These are phyloP conservation scores for Linnaemya tessellans DNA, from an alignment of 2,888 invertebrate genomes.

Conservation along the genomic window DNA sequence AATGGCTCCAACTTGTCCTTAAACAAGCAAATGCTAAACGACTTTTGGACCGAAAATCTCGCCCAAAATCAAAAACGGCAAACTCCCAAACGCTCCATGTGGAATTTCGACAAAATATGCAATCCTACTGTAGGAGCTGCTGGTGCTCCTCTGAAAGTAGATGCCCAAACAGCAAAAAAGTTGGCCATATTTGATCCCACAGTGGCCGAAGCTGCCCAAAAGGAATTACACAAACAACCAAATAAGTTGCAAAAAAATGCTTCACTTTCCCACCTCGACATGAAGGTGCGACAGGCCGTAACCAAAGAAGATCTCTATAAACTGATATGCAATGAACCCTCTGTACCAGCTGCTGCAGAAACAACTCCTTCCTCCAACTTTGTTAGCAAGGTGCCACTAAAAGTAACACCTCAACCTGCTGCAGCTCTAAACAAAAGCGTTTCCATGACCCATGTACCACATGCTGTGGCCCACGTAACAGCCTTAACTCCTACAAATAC, in stretches of 20 bases:
- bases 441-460: conserved; percentile 81
- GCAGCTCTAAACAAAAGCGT: conserved; percentile 80
- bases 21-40: conserved; percentile 82
- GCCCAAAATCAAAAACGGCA: conserved; percentile 79
- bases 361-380: conserved; percentile 39
- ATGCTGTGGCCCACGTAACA: conserved; percentile 42
- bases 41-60: conserved; percentile 83
- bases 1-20: conserved; percentile 80
- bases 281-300: conserved; percentile 82
- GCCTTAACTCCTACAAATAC: conserved; percentile 11
- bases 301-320: conserved; percentile 83
- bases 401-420: conserved; percentile 70
- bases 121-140: conserved; percentile 76
- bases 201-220: conserved; percentile 81
- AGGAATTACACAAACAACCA: conserved; percentile 76
- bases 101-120: conserved; percentile 83
- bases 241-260: conserved; percentile 81
- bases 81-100: conserved; percentile 80
- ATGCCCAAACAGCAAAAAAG: conserved; percentile 81
- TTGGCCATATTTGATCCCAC: conserved; percentile 81
- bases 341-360: conserved; percentile 72
- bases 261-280: conserved; percentile 82
- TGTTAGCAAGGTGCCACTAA: conserved; percentile 79
- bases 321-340: conserved; percentile 81
- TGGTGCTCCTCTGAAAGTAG: conserved; percentile 79